Evolutionary conservation across 2,797 vertebrate species (phyloP).

Genomic region (Melanogrammus aeglefinus): DNA sequence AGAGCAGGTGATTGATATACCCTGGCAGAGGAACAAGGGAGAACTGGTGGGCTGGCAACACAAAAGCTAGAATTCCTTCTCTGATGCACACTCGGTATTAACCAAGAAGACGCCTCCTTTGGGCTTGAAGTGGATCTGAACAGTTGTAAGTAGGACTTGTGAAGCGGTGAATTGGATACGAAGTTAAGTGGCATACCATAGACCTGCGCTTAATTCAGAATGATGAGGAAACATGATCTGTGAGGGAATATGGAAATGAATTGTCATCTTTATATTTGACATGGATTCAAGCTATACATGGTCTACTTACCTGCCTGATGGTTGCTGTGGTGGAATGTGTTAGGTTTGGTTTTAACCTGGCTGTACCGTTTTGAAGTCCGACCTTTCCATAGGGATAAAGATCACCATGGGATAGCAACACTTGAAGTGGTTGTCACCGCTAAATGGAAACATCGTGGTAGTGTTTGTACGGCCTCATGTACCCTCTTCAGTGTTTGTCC

Average conservation of each 20-base stretch:
- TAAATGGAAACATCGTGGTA: background rate
- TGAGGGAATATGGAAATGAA: too few relatives aligned
- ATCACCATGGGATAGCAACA: background rate
- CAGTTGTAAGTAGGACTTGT: background rate
- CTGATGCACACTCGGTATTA: conserved; percentile 38
- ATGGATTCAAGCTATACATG: background rate
- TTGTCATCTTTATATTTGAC: background rate
- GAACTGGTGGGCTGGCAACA: conserved; percentile 38
- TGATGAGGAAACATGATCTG: background rate
- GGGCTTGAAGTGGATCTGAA: background rate
- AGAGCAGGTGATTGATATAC: conserved; percentile 51
- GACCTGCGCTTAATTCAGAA: background rate
- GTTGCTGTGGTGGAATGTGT: background rate
- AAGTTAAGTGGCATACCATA: too few relatives aligned
- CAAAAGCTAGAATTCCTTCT: conserved; percentile 49
- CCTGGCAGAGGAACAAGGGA: conserved; percentile 34
- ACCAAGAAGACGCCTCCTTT: conserved; percentile 13
- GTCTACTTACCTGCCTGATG: background rate
- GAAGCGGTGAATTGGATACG: background rate
- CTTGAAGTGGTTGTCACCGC: too few relatives aligned
- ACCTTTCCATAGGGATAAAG: background rate
- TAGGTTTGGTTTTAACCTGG: background rate
- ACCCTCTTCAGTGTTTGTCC: too few relatives aligned
- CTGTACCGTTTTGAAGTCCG: background rate
- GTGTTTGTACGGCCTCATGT: background rate